These are phyloP conservation scores for Aphidius ervi DNA, from an alignment of 1,140 invertebrate genomes.

Conservation along the genomic window DNA sequence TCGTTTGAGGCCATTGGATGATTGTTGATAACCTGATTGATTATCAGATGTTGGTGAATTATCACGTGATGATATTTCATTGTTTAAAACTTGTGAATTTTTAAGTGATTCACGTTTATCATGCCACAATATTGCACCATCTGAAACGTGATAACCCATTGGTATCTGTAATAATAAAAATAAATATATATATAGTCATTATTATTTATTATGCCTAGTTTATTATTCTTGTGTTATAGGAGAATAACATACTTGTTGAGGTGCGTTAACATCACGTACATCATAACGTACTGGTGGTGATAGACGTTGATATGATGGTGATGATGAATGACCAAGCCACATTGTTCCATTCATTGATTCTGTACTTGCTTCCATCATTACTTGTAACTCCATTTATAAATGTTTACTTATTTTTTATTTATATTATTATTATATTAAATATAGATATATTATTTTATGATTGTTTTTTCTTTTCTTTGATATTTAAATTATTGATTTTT, in stretches of 20 bases:
- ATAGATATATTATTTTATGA: neutral
- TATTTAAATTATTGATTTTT: too few species aligned
- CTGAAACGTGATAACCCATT: conserved; percentile 38
- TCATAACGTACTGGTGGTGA: conserved; percentile 38
- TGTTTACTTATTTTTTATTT: conserved; percentile 7
- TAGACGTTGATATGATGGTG: conserved; percentile 44
- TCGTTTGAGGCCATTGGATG: conserved; percentile 33
- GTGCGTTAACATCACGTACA: conserved; percentile 34
- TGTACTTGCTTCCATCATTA: conserved; percentile 42
- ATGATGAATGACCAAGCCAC: conserved; percentile 41
- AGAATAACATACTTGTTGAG: conserved; percentile 41
- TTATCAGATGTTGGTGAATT: conserved; percentile 28
- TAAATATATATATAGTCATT: conserved; percentile 1
- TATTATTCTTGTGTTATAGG: neutral
- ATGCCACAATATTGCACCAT: conserved; percentile 42
- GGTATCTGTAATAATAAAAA: conserved; percentile 30
- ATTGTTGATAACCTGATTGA: conserved; percentile 26
- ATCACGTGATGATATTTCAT: conserved; percentile 32
- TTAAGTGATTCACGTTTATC: conserved; percentile 36
- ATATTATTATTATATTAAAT: neutral
- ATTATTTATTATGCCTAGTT: neutral
- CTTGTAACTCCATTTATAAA: conserved; percentile 41
- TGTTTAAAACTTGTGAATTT: conserved; percentile 28
- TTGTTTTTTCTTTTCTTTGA: too few species aligned
- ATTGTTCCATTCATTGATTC: conserved; percentile 39